These are phyloP conservation scores for Motacilla alba DNA, from an alignment of 2,113 vertebrate species.

Conservation along the genomic window DNA sequence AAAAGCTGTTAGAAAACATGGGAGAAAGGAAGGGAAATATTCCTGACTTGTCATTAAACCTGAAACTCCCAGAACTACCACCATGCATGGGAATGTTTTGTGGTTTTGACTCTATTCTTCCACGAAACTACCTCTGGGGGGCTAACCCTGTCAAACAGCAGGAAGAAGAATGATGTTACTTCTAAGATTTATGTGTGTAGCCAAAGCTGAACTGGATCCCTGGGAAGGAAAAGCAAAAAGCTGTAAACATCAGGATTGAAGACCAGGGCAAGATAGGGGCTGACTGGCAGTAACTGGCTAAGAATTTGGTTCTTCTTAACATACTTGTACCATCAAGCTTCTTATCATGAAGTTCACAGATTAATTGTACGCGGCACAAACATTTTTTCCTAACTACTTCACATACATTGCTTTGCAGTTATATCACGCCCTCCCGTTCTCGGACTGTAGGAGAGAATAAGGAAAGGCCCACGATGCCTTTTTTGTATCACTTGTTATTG, in stretches of 20 bases:
- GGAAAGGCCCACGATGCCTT: background rate
- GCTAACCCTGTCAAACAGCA: background rate
- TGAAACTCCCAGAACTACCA: background rate
- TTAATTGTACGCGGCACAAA: background rate
- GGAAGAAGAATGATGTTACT: background rate
- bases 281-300: background rate
- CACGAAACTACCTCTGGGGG: constrained; percentile 4
- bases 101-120: background rate
- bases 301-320: background rate
- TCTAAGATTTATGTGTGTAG: background rate
- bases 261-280: background rate
- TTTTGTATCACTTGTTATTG: background rate
- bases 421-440: background rate
- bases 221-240: constrained; percentile 9
- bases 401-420: constrained; percentile 30
- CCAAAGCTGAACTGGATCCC: background rate
- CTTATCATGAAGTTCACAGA: background rate
- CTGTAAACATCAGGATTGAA: background rate
- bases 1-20: background rate
- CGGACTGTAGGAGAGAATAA: background rate
- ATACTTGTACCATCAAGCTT: background rate
- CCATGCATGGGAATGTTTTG: background rate
- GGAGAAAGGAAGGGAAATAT: constrained; percentile 6
- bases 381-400: constrained; percentile 41
- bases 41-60: background rate